Evolutionary conservation across 2,113 vertebrate species (phyloP).

Genomic region (Pachypanchax playfairii): DNA sequence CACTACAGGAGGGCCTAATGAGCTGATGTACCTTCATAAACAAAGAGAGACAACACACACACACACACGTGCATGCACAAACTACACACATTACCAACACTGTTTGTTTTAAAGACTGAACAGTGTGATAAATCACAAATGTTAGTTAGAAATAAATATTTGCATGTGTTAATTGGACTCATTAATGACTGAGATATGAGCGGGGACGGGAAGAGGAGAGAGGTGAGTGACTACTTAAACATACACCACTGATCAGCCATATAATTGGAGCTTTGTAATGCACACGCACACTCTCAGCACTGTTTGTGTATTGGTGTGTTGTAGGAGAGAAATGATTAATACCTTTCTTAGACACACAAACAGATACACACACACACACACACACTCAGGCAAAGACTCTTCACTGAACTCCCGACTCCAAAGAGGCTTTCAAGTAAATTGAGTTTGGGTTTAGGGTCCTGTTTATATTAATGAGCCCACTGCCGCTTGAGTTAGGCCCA

Average conservation of each 20-base stretch:
- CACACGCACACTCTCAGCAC: slow-evolving; percentile 29
- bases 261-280: slow-evolving; percentile 75
- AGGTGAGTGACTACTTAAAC: slow-evolving; percentile 65
- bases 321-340: slow-evolving; percentile 67
- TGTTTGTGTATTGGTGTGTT: slow-evolving; percentile 41
- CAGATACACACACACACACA: neutral
- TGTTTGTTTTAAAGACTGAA: slow-evolving; percentile 69
- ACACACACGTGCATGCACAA: slow-evolving; percentile 10
- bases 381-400: slow-evolving; percentile 35
- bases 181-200: slow-evolving; percentile 71
- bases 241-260: slow-evolving; percentile 63
- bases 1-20: slow-evolving; percentile 69
- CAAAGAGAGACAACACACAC: slow-evolving; percentile 28
- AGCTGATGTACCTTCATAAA: slow-evolving; percentile 53
- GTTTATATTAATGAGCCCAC: slow-evolving; percentile 76
- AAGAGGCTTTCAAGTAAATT: slow-evolving; percentile 79
- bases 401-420: slow-evolving; percentile 61
- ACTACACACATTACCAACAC: slow-evolving; percentile 35
- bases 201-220: slow-evolving; percentile 33
- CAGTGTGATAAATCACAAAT: slow-evolving; percentile 74
- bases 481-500: slow-evolving; percentile 64
- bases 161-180: slow-evolving; percentile 80
- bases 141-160: slow-evolving; percentile 77
- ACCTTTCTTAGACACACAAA: slow-evolving; percentile 55
- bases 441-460: slow-evolving; percentile 77